A percentile compares a stretch with the other conserved stretches of the same genome.
These are phyloP conservation scores for Amazonetta brasiliensis DNA, from an alignment of 2,797 vertebrate species.

Conservation along the genomic window DNA sequence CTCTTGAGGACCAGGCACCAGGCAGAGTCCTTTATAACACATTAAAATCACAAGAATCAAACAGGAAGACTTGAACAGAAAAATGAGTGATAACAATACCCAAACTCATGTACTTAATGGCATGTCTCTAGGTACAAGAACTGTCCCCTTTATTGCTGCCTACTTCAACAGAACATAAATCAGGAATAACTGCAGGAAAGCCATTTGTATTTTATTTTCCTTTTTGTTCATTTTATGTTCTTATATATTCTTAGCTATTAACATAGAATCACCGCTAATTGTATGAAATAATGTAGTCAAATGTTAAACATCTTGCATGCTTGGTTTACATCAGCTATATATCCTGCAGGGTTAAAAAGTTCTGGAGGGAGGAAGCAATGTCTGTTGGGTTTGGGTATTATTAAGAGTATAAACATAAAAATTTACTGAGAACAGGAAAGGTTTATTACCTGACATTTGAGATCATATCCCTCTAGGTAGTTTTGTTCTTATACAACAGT, in stretches of 20 bases:
- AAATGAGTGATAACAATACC: not conserved
- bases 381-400: not conserved
- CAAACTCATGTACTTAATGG: rapidly evolving
- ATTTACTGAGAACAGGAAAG: not conserved
- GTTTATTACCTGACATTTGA: constrained; percentile 15
- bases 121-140: not conserved
- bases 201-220: not conserved
- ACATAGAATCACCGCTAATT: not conserved
- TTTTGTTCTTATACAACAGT: not conserved
- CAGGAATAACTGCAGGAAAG: not conserved
- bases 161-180: not conserved
- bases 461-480: not conserved
- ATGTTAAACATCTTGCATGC: not conserved
- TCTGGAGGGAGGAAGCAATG: not conserved
- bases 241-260: not conserved
- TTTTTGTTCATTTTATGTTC: not conserved
- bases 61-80: not conserved
- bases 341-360: not conserved
- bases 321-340: not conserved
- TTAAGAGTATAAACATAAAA: constrained; percentile 11
- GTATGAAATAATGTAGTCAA: not conserved
- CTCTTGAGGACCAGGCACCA: not conserved
- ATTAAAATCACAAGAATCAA: not conserved
- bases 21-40: not conserved
- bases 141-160: not conserved